Base-by-base conservation (phyloP, 2,888 invertebrate genomes). In the Arenicola marina region DNA sequence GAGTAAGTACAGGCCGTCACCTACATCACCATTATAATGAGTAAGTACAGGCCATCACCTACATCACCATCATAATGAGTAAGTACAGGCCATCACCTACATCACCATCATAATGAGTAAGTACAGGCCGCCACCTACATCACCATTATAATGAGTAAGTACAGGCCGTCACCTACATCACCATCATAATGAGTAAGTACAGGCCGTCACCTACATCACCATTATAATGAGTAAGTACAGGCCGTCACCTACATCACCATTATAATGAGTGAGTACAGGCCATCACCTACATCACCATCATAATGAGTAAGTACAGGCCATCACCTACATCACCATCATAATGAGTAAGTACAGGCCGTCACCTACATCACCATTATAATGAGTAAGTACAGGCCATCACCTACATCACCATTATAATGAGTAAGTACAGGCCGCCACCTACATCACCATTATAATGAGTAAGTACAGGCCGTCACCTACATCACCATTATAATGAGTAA, bases 61-160 rank as follows among this genome's bases (percentile, higher is more conserved):
- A 44, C 53, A 62, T 67, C 51, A 61, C 59, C 3, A 44, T 64
- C 28, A 38, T 48, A n/a, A 53, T 65, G 45, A 33, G 67, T 67
- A 58, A 18, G 51, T 32, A 29, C 21, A 18, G 48, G 24, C 38
- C 38, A 38, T n/a, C n/a, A n/a, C n/a, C n/a, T n/a, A n/a, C n/a
- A n/a, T n/a, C n/a, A n/a, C n/a, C n/a, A n/a, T n/a, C n/a, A n/a
- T n/a, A n/a, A n/a, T n/a, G n/a, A n/a, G n/a, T n/a, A n/a, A n/a
- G 63, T 67, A 26, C 62, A 66, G 38, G 54, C 56, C 38, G 51
- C 54, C 24, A 66, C 60, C 48, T 45, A 44, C 53, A 62, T 67
- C 51, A 61, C 59, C 3, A 44, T 64, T 29, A 38, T 48, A n/a
- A 53, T 65, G 45, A 33, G 67, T 67, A 58, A 18, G 51, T 32